Evolutionary conservation across 2,888 invertebrate species (phyloP).

Genomic region (Deroplatys truncata): DNA sequence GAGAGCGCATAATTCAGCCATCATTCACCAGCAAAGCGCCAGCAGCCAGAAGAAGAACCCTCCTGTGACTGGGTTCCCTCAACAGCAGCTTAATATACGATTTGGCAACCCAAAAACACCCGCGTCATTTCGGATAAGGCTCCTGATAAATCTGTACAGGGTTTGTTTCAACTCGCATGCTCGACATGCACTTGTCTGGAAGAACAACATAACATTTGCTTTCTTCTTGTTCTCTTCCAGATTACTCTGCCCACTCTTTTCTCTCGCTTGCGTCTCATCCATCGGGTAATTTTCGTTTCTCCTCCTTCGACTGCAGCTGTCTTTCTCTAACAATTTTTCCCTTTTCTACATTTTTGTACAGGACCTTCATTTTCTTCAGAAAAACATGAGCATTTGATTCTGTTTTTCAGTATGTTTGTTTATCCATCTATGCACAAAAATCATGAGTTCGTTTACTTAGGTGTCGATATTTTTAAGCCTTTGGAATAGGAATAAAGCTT

Average conservation of each 20-base stretch:
- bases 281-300: too few species aligned
- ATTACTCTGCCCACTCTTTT: background rate
- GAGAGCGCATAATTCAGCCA: slow-evolving; percentile 31
- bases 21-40: slow-evolving; percentile 24
- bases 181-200: background rate
- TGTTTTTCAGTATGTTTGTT: too few species aligned
- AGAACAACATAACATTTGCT: background rate
- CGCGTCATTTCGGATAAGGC: background rate
- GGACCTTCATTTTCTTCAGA: too few species aligned
- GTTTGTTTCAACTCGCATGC: background rate
- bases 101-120: slow-evolving; percentile 17
- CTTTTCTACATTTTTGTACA: too few species aligned
- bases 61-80: background rate
- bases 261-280: too few species aligned
- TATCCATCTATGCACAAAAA: too few species aligned
- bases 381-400: too few species aligned
- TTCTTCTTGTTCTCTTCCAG: background rate
- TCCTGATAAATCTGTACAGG: background rate
- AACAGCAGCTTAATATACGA: slow-evolving; percentile 14
- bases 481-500: too few species aligned
- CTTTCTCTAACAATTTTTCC: too few species aligned
- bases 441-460: too few species aligned
- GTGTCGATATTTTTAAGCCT: too few species aligned
- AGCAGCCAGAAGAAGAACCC: background rate
- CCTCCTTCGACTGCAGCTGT: too few species aligned